Evolutionary conservation across 64 coral and sea anemone genomes (phyloP).

Genomic region (Catalaphyllia jardinei): DNA sequence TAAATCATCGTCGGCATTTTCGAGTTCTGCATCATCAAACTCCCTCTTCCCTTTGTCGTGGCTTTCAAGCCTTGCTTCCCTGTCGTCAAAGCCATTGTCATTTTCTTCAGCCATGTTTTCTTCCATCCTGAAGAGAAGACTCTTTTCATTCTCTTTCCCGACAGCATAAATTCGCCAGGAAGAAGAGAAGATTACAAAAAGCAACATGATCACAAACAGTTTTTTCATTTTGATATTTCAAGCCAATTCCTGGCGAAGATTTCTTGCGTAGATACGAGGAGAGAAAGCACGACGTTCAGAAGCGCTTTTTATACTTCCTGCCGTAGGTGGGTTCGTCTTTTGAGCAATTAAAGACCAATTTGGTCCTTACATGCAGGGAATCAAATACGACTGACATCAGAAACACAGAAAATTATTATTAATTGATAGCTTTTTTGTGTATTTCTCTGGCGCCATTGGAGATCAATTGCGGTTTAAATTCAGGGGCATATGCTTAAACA

Average conservation of each 20-base stretch:
- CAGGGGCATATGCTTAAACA: too few species aligned
- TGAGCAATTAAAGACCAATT: not conserved
- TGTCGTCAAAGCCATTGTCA: not conserved
- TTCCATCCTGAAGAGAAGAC: not conserved
- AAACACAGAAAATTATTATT: not conserved
- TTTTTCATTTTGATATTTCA: not conserved
- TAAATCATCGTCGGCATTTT: not conserved
- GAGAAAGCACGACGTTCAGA: too few species aligned
- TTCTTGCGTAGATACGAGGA: too few species aligned
- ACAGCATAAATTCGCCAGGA: not conserved
- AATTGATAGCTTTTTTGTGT: not conserved
- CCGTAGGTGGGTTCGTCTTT: not conserved
- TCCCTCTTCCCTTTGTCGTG: not conserved
- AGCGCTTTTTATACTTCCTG: not conserved
- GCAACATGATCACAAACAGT: not conserved
- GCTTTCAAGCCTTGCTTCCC: not conserved
- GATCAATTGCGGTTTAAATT: constrained; percentile 8
- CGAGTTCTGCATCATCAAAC: not conserved
- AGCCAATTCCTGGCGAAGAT: too few species aligned
- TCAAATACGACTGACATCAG: not conserved
- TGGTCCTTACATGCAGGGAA: too few species aligned
- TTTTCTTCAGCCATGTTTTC: not conserved
- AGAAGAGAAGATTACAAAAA: not conserved
- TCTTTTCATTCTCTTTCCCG: not conserved
- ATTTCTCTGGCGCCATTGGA: not conserved